These are phyloP conservation scores for Lasioglossum baleicum DNA, from an alignment of 1,140 invertebrate species.

Conservation along the genomic window DNA sequence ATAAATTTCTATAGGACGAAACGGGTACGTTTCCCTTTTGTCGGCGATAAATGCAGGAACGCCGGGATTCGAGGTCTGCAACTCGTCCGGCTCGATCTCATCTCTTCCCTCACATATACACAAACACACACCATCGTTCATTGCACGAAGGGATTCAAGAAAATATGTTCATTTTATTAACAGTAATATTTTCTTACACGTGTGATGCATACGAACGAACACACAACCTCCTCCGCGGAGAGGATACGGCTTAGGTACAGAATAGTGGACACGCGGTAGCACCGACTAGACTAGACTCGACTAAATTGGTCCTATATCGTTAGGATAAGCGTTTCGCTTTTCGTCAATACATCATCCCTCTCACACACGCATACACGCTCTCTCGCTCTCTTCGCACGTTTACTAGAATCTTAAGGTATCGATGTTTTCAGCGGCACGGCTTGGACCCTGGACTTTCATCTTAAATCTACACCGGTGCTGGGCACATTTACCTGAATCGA, in stretches of 20 bases:
- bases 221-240: not conserved
- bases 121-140: not conserved
- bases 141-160: slow-evolving; percentile 29
- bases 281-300: slow-evolving; percentile 68
- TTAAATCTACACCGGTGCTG: too few species aligned
- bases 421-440: too few species aligned
- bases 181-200: slow-evolving; percentile 23
- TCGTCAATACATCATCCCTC: too few species aligned
- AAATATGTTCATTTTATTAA: slow-evolving; percentile 50
- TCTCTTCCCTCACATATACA: too few species aligned
- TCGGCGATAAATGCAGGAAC: too few species aligned
- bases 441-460: too few species aligned
- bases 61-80: not conserved
- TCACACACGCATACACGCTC: too few species aligned
- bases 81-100: not conserved
- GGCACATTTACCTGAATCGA: too few species aligned
- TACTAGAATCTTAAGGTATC: too few species aligned
- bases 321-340: too few species aligned
- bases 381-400: too few species aligned
- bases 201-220: slow-evolving; percentile 26
- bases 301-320: slow-evolving; percentile 63
- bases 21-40: not conserved
- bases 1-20: slow-evolving; percentile 16
- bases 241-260: slow-evolving; percentile 9
- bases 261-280: slow-evolving; percentile 41